Evolutionary conservation across 2,888 invertebrate genomes (phyloP), one percentile per base, ranked within the genome.

Genomic region (Mycalesis mineus): DNA sequence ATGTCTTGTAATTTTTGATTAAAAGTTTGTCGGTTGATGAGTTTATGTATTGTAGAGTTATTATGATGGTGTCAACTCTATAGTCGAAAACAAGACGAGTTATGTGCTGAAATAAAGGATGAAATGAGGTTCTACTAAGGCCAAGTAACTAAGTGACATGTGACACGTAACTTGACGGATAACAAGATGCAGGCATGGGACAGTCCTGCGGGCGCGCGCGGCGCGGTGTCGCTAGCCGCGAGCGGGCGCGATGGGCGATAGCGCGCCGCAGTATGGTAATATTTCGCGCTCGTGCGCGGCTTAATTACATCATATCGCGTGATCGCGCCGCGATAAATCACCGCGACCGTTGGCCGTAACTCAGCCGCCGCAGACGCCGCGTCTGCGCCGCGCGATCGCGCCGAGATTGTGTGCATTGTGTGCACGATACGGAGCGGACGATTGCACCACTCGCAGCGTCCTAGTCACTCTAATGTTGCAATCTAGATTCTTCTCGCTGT

Each of bases 261-360:
- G 68, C 68, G 31, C 15, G 31, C 28, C 68, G 68, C 68, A 68
- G 79, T 84, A 84, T 83, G 85, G 83, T 84, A 84, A 85, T 84
- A 82, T 81, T 80, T 78, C 75, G 78, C 79, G 83, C 78, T 82
- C 82, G 82, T 82, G 82, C 80, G 61, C 77, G 72, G 72, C 77
- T 82, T 83, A 81, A 83, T 84, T 83, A 84, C 80, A 82, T 82
- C 76, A 80, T 84, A 84, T 83, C 82, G 74, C 70, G 45, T 60
- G 61, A 58, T 60, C 55, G 60, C 54, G 51, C 49, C 49, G 29
- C 48, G 66, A 66, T 68, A 67, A 65, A 68, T 68, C 68, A 66
- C 66, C 17, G 59, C 63, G 62, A 60, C 59, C 51, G 58, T 55
- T 58, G 59, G 55, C 59, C 61, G 36, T 36, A 36, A 9, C 64